phyloP scores from a whole-genome alignment of 2,888 invertebrate species.

The Drosophila paramelanica region DNA sequence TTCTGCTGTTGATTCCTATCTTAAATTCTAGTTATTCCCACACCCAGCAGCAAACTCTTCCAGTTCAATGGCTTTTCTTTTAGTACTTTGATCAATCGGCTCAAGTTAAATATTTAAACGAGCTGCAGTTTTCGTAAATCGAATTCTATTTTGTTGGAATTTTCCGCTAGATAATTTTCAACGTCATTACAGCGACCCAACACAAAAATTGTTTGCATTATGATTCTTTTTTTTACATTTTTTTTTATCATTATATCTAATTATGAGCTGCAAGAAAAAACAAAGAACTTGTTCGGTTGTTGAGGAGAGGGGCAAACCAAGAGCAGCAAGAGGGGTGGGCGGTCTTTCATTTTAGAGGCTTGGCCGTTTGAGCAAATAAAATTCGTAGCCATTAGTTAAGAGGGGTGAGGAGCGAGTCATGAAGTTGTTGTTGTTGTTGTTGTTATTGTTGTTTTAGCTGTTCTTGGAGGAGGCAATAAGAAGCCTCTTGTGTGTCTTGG shows the following conservation, averaged over 20 bases:
- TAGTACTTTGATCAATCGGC: constrained; percentile 19
- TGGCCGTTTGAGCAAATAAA: constrained; percentile 61
- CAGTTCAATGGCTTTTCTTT: constrained; percentile 43
- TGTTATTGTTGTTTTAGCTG: constrained; percentile 8
- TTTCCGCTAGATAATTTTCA: constrained; percentile 65
- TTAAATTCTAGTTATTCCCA: constrained; percentile 4
- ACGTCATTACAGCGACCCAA: constrained; percentile 51
- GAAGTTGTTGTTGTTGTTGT: constrained; percentile 11
- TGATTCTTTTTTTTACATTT: constrained; percentile 38
- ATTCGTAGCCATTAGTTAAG: constrained; percentile 44
- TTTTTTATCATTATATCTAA: constrained; percentile 76
- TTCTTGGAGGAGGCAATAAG: constrained; percentile 34
- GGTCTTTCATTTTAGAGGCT: constrained; percentile 53
- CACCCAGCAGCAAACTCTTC: constrained; percentile 21
- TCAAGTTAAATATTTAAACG: constrained; percentile 50
- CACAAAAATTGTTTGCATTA: constrained; percentile 69
- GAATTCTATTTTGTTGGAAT: constrained; percentile 33
- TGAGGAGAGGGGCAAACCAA: neutral
- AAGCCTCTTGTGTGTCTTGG: constrained; percentile 30
- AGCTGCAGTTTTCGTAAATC: constrained; percentile 25
- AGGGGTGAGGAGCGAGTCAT: constrained; percentile 22
- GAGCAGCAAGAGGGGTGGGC: neutral
- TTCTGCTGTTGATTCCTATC: constrained; percentile 11
- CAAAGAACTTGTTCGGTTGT: constrained; percentile 43
- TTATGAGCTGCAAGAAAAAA: constrained; percentile 56